Base-by-base conservation (phyloP, 2,888 invertebrate species). In the Hedychridium roseum region DNA sequence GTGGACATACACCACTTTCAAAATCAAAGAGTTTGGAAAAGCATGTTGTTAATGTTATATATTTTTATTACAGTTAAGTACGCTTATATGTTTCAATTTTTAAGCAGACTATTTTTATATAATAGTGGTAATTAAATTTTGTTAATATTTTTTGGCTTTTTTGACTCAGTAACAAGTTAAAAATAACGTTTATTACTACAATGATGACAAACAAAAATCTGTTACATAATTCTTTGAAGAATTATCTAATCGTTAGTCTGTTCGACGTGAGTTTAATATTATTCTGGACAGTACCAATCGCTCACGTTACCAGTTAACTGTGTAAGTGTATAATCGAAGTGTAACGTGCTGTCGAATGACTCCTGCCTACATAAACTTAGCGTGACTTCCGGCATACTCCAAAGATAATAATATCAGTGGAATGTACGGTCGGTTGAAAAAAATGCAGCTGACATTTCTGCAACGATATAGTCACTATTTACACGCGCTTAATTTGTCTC, bases 321-420 rank as follows among this genome's bases (percentile, higher is more conserved):
- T n/a, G n/a, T n/a, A n/a, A n/a, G n/a, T n/a, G n/a, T n/a, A n/a
- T n/a, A n/a, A n/a, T n/a, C n/a, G n/a, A n/a, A n/a, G n/a, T 6
- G 15, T 15, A 28, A 35, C 6, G 43, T 23, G 37, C 20, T 16
- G 14, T 14, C 36, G 43, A 43, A 37, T 32, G 43, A 43, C 35
- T 43, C 30, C 36, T 46, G 45, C 38, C 48, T 57, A 46, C 57
- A 31, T 54, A 40, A 54, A 48, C 37, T 53, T 36, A 37, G 43
- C 20, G 51, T 50, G 54, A 57, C 57, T 64, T 63, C 64, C 64
- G 57, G 57, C 38, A 37, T 43, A 45, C 37, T 48, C 46, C 17
- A 20, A 40, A 64, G 63, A 63, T 63, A 63, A 58, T 60, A 48
- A 41, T 63, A 60, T 64, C 64, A 44, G 46, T 50, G 44, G 48